Percentiles rank a stretch among this genome's conserved stretches.
phyloP scores from a whole-genome alignment of 1,140 invertebrate genomes.

The Panagrolaimus sp. region DNA sequence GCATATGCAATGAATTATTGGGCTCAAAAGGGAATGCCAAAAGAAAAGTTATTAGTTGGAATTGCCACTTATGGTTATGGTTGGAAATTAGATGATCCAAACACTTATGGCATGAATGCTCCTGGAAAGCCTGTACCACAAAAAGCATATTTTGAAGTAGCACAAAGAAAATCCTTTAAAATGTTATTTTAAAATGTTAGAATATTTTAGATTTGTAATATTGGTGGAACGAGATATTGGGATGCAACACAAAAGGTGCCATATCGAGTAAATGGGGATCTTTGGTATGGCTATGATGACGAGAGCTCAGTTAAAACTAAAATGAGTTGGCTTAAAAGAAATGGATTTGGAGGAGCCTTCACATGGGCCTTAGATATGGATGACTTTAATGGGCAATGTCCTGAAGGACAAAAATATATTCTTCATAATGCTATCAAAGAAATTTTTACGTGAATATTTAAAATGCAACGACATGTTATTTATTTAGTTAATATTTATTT shows the following conservation, averaged over 20 bases:
- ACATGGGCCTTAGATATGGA: neutral
- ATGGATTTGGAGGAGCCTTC: neutral
- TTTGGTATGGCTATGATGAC: neutral
- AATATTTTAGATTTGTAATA: too few species aligned
- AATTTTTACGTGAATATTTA: neutral
- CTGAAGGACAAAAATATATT: neutral
- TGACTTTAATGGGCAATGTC: neutral
- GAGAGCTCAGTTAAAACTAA: neutral
- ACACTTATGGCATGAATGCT: slow-evolving; percentile 76
- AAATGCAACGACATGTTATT: too few species aligned
- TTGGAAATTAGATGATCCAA: slow-evolving; percentile 74
- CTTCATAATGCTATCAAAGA: neutral
- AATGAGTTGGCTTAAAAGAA: neutral
- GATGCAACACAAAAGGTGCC: slow-evolving; percentile 3
- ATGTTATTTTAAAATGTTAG: neutral
- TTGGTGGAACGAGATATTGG: slow-evolving; percentile 19
- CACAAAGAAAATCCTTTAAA: too few species aligned
- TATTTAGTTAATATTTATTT: too few species aligned
- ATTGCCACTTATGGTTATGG: slow-evolving; percentile 89
- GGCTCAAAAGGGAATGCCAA: slow-evolving; percentile 83
- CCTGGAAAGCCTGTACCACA: slow-evolving; percentile 80
- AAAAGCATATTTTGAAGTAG: slow-evolving; percentile 84
- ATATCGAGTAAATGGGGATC: neutral
- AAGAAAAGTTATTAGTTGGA: slow-evolving; percentile 82
- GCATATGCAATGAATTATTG: slow-evolving; percentile 81